phyloP scores from a whole-genome alignment of 2,797 vertebrate genomes.

The Helostoma temminkii region DNA sequence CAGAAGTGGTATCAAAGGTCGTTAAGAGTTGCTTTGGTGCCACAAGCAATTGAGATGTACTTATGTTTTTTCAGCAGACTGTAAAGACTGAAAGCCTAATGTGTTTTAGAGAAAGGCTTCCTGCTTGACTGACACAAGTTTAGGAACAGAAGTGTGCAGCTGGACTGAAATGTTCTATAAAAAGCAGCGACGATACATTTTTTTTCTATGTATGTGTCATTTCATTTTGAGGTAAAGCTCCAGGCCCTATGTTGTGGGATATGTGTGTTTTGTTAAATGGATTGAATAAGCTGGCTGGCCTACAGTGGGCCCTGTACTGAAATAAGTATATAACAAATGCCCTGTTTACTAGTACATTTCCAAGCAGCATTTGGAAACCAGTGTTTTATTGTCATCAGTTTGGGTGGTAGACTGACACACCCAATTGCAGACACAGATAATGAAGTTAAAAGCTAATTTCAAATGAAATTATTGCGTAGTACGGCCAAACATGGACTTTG shows the following conservation, averaged over 20 bases:
- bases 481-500: slow-evolving; percentile 23
- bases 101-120: background rate
- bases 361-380: background rate
- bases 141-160: too few relatives aligned
- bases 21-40: background rate
- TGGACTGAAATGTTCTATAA: too few relatives aligned
- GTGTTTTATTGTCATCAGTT: background rate
- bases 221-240: slow-evolving; percentile 1
- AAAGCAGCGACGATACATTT: too few relatives aligned
- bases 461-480: background rate
- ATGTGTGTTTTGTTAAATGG: background rate
- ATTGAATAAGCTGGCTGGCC: background rate
- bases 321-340: slow-evolving; percentile 11
- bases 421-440: background rate
- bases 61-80: too few relatives aligned
- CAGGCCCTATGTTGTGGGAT: background rate
- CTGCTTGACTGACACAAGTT: too few relatives aligned
- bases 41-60: background rate
- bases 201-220: too few relatives aligned
- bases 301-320: too few relatives aligned
- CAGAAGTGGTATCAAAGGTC: background rate
- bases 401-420: background rate
- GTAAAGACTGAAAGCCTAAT: too few relatives aligned
- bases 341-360: slow-evolving; percentile 3
- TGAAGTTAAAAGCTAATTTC: slow-evolving; percentile 7